These are phyloP conservation scores for Chromoteleia sp. DNA, from an alignment of 2,888 invertebrate genomes.

Conservation along the genomic window DNA sequence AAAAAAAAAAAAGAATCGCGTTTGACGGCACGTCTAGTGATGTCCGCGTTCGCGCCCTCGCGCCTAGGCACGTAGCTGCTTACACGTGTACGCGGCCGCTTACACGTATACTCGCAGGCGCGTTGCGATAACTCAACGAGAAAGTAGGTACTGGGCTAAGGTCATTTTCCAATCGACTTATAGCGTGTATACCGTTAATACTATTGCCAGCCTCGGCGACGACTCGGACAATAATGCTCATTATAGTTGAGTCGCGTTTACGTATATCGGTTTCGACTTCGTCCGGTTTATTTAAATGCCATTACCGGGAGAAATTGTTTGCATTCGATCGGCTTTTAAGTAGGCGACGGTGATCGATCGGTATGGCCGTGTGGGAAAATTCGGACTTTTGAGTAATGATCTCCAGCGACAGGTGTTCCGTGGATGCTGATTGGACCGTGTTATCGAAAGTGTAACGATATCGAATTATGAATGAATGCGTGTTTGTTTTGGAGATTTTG, in stretches of 20 bases:
- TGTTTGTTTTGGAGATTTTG: no score
- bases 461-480: no score
- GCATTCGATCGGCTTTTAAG: slow-evolving; percentile 13
- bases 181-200: slow-evolving; percentile 62
- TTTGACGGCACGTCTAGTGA: slow-evolving; percentile 55
- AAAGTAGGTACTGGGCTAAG: slow-evolving; percentile 71
- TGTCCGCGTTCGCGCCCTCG: slow-evolving; percentile 52
- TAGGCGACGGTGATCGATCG: slow-evolving; percentile 43
- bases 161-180: slow-evolving; percentile 69
- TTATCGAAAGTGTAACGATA: no score
- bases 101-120: slow-evolving; percentile 12
- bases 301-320: slow-evolving; percentile 21
- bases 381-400: slow-evolving; percentile 21
- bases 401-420: slow-evolving; percentile 22
- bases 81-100: not conserved
- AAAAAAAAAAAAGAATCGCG: slow-evolving; percentile 3
- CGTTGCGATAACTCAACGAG: slow-evolving; percentile 55
- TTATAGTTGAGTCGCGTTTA: slow-evolving; percentile 29
- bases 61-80: slow-evolving; percentile 8
- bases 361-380: slow-evolving; percentile 14
- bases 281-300: slow-evolving; percentile 14
- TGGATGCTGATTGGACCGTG: no score
- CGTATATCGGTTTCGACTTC: slow-evolving; percentile 15
- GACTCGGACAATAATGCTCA: slow-evolving; percentile 54
- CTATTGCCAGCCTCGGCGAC: slow-evolving; percentile 45